Evolutionary conservation across 2,113 vertebrate genomes (phyloP), one percentile per base, ranked within the genome.

Genomic region (Diglossa brunneiventris): DNA sequence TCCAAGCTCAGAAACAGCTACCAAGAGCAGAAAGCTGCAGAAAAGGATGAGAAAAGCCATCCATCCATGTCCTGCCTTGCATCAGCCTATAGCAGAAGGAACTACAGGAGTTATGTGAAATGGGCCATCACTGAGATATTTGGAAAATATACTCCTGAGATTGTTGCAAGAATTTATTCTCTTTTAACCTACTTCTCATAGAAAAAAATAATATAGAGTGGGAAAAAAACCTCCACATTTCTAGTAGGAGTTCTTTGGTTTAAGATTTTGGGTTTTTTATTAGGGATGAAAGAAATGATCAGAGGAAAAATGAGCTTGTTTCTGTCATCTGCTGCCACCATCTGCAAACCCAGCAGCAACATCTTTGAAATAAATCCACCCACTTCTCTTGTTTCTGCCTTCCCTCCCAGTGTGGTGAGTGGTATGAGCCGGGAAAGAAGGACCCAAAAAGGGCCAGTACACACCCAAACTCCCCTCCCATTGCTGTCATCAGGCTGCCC

Each of bases 311-410:
- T 53, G 16, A 94, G 74, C 58, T 91, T 1, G 18, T 61, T 95
- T 96, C 82, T 96, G 90, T 96, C 90, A 94, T 95, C 90, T 95
- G 90, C 87, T 96, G 90, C 82, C 95, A 96, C 90, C 94, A 95
- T 85, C 84, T 96, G 94, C 87, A 95, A 95, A 91, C 26, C 37
- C 85, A 91, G 84, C 62, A 93, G 95, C 87, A 95, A 85, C 26
- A 76, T 68, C 84, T 85, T 92, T 91, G 90, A 94, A 87, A 95
- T 89, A 87, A 91, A 94, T 84, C 62, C 75, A 90, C 87, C 58
- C 70, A 69, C 9, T 90, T 87, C 82, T 93, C 67, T 81, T 66
- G 33, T 88, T 94, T 69, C 64, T 70, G 35, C 77, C 61, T 74
- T 64, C 44, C 27, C 50, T 75, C 52, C 53, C 67, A 41, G 17